phyloP scores from a whole-genome alignment of 2,888 invertebrate species.

The Prenolepis imparis region DNA sequence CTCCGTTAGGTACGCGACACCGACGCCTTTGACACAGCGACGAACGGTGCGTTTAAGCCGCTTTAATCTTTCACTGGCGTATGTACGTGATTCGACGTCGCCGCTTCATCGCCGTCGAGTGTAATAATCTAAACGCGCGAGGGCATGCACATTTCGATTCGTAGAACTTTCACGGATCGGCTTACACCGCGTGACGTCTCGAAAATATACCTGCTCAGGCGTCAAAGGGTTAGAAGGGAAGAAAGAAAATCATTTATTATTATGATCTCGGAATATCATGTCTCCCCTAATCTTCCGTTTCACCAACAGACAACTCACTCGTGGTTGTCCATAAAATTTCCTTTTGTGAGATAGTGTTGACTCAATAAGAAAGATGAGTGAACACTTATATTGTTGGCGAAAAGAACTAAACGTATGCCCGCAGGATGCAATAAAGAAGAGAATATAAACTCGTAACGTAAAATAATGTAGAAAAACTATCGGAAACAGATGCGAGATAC shows the following conservation, averaged over 20 bases:
- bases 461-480: slow-evolving; percentile 33
- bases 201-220: slow-evolving; percentile 5
- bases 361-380: slow-evolving; percentile 8
- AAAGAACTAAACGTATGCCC: background rate
- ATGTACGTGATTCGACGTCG: slow-evolving; percentile 63
- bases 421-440: slow-evolving; percentile 11
- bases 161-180: slow-evolving; percentile 37
- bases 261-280: background rate
- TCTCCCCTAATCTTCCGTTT: slow-evolving; percentile 6
- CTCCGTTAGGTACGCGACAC: background rate
- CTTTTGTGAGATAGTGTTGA: slow-evolving; percentile 27
- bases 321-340: slow-evolving; percentile 20
- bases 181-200: slow-evolving; percentile 1
- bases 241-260: slow-evolving; percentile 34
- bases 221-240: slow-evolving; percentile 20
- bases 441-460: slow-evolving; percentile 9
- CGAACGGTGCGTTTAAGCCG: slow-evolving; percentile 27
- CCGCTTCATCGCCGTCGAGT: slow-evolving; percentile 27
- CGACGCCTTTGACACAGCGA: slow-evolving; percentile 19
- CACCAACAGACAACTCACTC: slow-evolving; percentile 14
- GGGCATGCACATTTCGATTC: slow-evolving; percentile 56
- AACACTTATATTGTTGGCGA: slow-evolving; percentile 10
- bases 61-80: slow-evolving; percentile 63
- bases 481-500: background rate
- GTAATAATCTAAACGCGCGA: slow-evolving; percentile 62